Evolutionary conservation across 2,888 invertebrate species (phyloP), one percentile per base, ranked within the genome.

Genomic region (Petrolisthes cinctipes): DNA sequence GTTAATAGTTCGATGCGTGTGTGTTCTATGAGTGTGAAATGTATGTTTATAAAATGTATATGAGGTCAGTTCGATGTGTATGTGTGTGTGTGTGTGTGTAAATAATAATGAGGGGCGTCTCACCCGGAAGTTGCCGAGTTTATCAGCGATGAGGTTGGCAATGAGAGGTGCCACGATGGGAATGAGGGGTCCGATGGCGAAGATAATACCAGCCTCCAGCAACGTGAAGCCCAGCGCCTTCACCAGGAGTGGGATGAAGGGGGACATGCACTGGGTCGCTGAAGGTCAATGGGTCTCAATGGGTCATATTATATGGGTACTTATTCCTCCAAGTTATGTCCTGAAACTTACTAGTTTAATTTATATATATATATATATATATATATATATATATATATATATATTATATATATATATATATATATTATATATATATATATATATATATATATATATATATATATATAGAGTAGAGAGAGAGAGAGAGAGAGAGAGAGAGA

Each of bases 151-250:
- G 93, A 96, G 94, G 89, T 96, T 96, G 5, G 96, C 95, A 61
- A 96, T 92, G 4, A 96, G 96, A 61, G 96, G 96, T 95, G 96
- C 96, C 89, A 96, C 94, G 91, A 96, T 95, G 88, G 95, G 95
- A 20, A 96, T 94, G 89, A 96, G 94, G 0, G 96, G 96, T 79
- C 95, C 95, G 57, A 96, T 94, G 0, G 96, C 95, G 0, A 96
- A 96, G 95, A 96, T 96, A 92, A 96, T 95, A 73, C 96, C 96
- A 4, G 96, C 95, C 93, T 96, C 96, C 93, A 96, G 95, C 86
- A 96, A 95, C 92, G 95, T 96, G 92, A 96, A 95, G 82, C 96
- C 96, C 91, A 96, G 93, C 92, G 96, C 95, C 87, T 96, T 94
- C 95, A 96, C 96, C 92, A 96, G 96, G 91, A 96, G 95, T 81